Evolutionary conservation across 1,140 invertebrate species (phyloP).

Genomic region (Sitodiplosis mosellana): DNA sequence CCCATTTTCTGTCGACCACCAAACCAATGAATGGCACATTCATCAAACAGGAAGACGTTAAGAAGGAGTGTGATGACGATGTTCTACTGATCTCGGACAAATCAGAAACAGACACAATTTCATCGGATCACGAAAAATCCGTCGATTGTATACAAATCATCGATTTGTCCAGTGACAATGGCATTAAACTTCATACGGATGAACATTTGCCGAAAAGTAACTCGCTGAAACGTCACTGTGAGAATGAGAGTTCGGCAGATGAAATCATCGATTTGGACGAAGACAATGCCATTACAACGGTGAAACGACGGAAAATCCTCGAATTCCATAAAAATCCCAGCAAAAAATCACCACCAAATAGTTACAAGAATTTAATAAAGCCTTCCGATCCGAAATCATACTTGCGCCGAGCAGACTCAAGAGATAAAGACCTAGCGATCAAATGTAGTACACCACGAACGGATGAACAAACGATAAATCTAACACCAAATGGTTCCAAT

Average conservation of each 20-base stretch:
- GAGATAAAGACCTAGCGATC: neutral
- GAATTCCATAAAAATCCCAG: constrained; percentile 8
- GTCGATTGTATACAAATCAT: too few relatives aligned
- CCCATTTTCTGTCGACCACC: constrained; percentile 6
- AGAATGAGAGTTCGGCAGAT: too few relatives aligned
- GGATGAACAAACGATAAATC: constrained; percentile 6
- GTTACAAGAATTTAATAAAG: constrained; percentile 24
- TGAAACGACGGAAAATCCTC: constrained; percentile 16
- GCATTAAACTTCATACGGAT: too few relatives aligned
- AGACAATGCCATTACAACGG: neutral
- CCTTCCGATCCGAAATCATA: constrained; percentile 21
- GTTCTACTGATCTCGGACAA: constrained; percentile 2
- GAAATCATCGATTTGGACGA: too few relatives aligned
- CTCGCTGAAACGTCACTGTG: too few relatives aligned
- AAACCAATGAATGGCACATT: neutral
- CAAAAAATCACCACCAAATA: constrained; percentile 18
- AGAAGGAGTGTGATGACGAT: constrained; percentile 24
- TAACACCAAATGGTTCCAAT: constrained; percentile 2
- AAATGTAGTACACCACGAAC: constrained; percentile 10
- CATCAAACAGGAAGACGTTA: constrained; percentile 25
- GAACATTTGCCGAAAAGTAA: too few relatives aligned
- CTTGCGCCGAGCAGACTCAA: constrained; percentile 8
- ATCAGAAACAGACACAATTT: neutral
- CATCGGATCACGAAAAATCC: neutral
- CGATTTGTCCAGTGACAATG: too few relatives aligned